These are phyloP conservation scores for Asbolus verrucosus DNA, from an alignment of 1,140 invertebrate genomes.

Conservation along the genomic window DNA sequence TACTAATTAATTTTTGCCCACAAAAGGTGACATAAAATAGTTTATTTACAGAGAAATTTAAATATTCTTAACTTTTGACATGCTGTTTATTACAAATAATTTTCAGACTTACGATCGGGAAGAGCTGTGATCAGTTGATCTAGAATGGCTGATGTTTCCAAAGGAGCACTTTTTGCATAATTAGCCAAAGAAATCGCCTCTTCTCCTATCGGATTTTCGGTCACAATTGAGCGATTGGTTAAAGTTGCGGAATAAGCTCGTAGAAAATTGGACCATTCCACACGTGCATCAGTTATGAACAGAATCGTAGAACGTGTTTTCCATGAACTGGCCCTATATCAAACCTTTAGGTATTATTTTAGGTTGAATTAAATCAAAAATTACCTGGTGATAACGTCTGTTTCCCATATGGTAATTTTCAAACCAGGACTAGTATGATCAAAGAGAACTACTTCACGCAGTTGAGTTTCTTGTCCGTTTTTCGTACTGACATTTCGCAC, in stretches of 20 bases:
- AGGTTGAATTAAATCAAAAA: neutral
- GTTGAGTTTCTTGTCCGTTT: slow-evolving; percentile 66
- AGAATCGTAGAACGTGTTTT: slow-evolving; percentile 67
- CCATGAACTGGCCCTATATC: slow-evolving; percentile 61
- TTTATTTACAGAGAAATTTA: too few species aligned
- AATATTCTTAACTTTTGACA: too few species aligned
- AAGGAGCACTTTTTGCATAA: slow-evolving; percentile 62
- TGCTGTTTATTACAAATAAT: too few species aligned
- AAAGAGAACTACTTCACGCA: slow-evolving; percentile 67
- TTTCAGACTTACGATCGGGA: slow-evolving; percentile 58
- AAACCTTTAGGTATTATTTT: neutral
- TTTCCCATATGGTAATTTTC: slow-evolving; percentile 67
- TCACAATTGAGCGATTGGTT: slow-evolving; percentile 66
- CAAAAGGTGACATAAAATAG: too few species aligned
- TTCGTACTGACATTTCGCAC: slow-evolving; percentile 67
- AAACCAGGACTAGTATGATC: slow-evolving; percentile 68
- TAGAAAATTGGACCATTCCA: slow-evolving; percentile 66
- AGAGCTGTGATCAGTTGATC: slow-evolving; percentile 56
- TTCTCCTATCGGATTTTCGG: slow-evolving; percentile 68
- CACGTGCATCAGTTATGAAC: slow-evolving; percentile 68
- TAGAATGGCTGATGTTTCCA: slow-evolving; percentile 57
- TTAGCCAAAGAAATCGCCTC: slow-evolving; percentile 67
- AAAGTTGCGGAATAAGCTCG: slow-evolving; percentile 61
- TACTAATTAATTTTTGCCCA: too few species aligned
- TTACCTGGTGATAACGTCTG: slow-evolving; percentile 67